Conservation (phyloP, 2,113 vertebrate genomes). For the Sporophila hypoxantha region DNA sequence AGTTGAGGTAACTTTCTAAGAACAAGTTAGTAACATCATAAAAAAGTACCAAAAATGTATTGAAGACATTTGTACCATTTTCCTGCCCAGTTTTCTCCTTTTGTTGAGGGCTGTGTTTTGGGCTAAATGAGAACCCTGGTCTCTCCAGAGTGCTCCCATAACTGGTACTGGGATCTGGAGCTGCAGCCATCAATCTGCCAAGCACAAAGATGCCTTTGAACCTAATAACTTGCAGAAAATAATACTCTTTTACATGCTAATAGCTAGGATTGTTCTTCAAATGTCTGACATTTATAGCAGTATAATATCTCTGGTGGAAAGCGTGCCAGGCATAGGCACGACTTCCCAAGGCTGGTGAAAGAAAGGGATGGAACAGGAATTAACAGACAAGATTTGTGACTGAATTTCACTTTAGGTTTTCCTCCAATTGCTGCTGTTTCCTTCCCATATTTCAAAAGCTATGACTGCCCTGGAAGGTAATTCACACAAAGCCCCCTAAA, state of each 20-base stretch:
- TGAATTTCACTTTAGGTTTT: neutral
- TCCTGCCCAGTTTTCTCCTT: neutral
- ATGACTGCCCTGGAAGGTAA: conserved; percentile 17
- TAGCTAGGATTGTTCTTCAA: conserved; percentile 36
- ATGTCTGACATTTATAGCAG: conserved; percentile 34
- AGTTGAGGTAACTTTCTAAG: neutral
- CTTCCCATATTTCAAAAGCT: conserved; percentile 23
- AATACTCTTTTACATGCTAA: conserved; percentile 32
- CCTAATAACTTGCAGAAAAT: conserved; percentile 15
- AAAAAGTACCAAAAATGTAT: neutral
- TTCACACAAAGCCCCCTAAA: neutral
- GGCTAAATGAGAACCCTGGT: neutral
- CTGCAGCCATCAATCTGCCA: conserved; percentile 16
- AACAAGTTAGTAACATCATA: neutral
- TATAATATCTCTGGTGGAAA: neutral
- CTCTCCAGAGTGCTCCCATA: rapidly evolving
- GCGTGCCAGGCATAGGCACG: neutral
- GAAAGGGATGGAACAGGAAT: neutral
- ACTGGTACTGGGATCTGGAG: neutral
- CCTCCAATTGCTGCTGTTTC: neutral
- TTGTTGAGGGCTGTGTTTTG: neutral
- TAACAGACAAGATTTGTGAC: neutral
- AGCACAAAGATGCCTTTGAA: neutral
- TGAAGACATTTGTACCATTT: neutral
- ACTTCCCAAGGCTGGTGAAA: neutral